Conservation (phyloP, 2,113 vertebrate genomes). For the Hirundichthys speculiger region DNA sequence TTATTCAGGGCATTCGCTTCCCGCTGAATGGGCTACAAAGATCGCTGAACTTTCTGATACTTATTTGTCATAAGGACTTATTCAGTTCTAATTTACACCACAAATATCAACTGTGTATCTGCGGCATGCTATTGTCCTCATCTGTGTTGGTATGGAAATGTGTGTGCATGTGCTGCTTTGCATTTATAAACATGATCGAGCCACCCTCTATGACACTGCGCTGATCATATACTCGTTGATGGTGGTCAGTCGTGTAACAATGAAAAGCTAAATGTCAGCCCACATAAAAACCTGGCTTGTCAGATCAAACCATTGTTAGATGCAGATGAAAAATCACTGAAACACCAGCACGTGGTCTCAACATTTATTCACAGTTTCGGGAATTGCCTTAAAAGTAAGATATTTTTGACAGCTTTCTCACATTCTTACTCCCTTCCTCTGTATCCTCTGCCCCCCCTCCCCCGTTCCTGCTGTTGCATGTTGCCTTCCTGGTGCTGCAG, state of each 20-base stretch:
- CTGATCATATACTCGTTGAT: conserved; percentile 42
- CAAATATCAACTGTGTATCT: conserved; percentile 80
- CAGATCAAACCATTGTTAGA: conserved; percentile 15
- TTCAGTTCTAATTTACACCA: conserved; percentile 61
- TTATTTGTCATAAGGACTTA: conserved; percentile 71
- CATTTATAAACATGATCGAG: conserved; percentile 68
- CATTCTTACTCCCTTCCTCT: conserved; percentile 25
- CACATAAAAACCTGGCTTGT: conserved; percentile 20
- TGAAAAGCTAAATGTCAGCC: conserved; percentile 54
- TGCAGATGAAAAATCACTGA: neutral
- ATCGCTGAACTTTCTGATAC: conserved; percentile 73
- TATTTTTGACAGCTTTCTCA: conserved; percentile 46
- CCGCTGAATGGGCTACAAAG: conserved; percentile 55
- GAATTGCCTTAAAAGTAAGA: conserved; percentile 33
- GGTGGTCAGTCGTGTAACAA: conserved; percentile 34
- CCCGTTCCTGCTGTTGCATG: conserved; percentile 60
- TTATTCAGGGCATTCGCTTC: conserved; percentile 49
- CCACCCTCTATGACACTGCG: conserved; percentile 15
- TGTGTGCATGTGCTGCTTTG: conserved; percentile 58
- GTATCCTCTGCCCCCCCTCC: conserved; percentile 30
- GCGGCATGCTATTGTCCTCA: conserved; percentile 55
- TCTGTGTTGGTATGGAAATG: conserved; percentile 70
- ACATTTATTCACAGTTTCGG: conserved; percentile 23
- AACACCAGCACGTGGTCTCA: neutral
- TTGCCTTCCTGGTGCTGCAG: conserved; percentile 65